These are phyloP conservation scores for Coenonympha glycerion DNA, from an alignment of 2,888 invertebrate genomes.

Conservation along the genomic window DNA sequence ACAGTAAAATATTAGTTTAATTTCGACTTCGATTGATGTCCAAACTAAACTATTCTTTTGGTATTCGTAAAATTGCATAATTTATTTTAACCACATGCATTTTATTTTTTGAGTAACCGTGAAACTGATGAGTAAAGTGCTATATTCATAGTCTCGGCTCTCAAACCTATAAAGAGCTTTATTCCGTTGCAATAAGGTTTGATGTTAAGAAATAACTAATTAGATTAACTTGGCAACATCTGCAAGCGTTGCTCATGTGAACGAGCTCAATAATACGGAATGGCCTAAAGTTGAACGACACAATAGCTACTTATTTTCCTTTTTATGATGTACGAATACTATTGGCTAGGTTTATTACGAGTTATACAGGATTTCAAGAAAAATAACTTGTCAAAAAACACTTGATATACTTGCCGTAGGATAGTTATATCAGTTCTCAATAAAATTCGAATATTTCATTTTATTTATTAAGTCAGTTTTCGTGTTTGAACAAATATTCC, in stretches of 20 bases:
- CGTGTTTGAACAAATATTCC: too few relatives aligned
- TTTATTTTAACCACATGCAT: slow-evolving; percentile 11
- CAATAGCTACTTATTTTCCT: slow-evolving; percentile 17
- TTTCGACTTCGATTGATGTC: too few relatives aligned
- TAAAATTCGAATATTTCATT: too few relatives aligned
- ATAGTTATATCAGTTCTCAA: too few relatives aligned
- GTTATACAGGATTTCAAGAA: not conserved
- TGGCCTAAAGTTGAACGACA: slow-evolving; percentile 5
- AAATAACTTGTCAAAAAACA: not conserved
- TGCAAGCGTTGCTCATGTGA: slow-evolving; percentile 10
- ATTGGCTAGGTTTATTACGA: slow-evolving; percentile 8
- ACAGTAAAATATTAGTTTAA: too few relatives aligned
- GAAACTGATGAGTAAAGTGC: slow-evolving; percentile 17
- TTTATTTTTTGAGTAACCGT: slow-evolving; percentile 19
- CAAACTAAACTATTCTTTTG: too few relatives aligned
- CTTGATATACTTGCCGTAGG: too few relatives aligned
- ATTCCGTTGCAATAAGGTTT: not conserved
- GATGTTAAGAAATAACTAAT: slow-evolving; percentile 5
- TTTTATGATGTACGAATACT: slow-evolving; percentile 18
- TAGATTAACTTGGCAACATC: slow-evolving; percentile 12
- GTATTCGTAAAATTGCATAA: slow-evolving; percentile 8
- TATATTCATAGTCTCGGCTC: slow-evolving; percentile 3
- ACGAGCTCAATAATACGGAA: slow-evolving; percentile 10
- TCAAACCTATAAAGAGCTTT: slow-evolving; percentile 6
- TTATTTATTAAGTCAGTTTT: too few relatives aligned